These are phyloP conservation scores for Labrus mixtus DNA, from an alignment of 2,113 vertebrate genomes.

Conservation along the genomic window DNA sequence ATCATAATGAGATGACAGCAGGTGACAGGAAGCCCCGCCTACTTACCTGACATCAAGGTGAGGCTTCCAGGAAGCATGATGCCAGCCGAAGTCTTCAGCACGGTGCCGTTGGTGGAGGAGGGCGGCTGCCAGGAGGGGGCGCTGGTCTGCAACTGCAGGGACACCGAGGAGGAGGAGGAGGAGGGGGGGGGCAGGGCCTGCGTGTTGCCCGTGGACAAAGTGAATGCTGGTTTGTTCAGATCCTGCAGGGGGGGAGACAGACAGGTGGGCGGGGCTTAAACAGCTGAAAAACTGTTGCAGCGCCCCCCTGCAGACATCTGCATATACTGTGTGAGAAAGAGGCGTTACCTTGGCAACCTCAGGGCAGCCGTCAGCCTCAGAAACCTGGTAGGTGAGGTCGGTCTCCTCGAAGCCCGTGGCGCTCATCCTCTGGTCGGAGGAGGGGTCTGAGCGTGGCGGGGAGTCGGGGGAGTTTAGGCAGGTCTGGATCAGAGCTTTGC, in stretches of 20 bases:
- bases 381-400: slow-evolving; percentile 99
- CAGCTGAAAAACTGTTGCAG: neutral
- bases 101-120: slow-evolving; percentile 90
- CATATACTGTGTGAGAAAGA: neutral
- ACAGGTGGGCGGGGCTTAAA: neutral
- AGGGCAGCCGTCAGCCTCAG: slow-evolving; percentile 91
- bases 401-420: slow-evolving; percentile 99
- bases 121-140: slow-evolving; percentile 90
- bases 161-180: slow-evolving; percentile 69
- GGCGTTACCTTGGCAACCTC: slow-evolving; percentile 91
- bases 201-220: slow-evolving; percentile 82
- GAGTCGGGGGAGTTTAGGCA: slow-evolving; percentile 99
- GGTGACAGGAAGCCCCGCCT: neutral
- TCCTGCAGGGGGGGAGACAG: slow-evolving; percentile 81
- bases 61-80: slow-evolving; percentile 93
- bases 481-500: slow-evolving; percentile 98
- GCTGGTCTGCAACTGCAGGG: slow-evolving; percentile 78
- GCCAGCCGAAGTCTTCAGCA: slow-evolving; percentile 90
- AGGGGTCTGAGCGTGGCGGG: slow-evolving; percentile 94
- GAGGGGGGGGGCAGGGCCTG: slow-evolving; percentile 64
- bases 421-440: slow-evolving; percentile 98
- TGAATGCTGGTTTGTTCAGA: slow-evolving; percentile 87
- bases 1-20: neutral
- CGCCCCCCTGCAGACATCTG: no score
- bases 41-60: slow-evolving; percentile 92